Percentiles rank a stretch among this genome's conserved stretches.
Evolutionary conservation across 2,797 vertebrate genomes (phyloP).

Genomic region (Periparus ater): DNA sequence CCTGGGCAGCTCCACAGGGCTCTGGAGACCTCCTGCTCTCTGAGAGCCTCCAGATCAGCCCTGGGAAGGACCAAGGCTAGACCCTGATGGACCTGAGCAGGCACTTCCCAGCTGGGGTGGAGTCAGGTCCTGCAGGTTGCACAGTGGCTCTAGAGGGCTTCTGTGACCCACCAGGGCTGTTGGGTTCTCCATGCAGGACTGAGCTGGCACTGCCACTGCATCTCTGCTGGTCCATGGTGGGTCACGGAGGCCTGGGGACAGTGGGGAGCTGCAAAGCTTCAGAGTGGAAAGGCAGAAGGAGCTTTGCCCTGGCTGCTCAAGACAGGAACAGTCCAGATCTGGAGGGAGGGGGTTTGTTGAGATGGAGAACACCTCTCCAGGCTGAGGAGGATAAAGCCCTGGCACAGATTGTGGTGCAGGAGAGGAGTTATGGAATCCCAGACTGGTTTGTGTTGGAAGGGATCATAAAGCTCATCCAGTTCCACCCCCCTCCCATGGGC

Average conservation of each 20-base stretch:
- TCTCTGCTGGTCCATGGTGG: background rate
- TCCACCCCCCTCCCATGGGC: background rate
- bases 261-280: background rate
- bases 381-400: background rate
- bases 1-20: background rate
- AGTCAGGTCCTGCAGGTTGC: background rate
- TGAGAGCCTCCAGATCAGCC: accelerated
- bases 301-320: background rate
- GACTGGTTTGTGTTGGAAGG: background rate
- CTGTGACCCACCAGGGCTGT: background rate
- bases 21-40: background rate
- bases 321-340: background rate
- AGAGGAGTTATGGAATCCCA: background rate
- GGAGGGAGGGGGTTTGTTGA: background rate
- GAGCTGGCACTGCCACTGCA: accelerated
- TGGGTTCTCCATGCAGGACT: background rate
- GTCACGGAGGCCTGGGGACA: accelerated
- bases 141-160: background rate
- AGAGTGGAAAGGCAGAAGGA: background rate
- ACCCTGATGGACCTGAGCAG: background rate
- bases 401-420: accelerated
- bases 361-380: background rate
- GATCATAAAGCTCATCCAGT: background rate
- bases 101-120: accelerated
- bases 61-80: background rate